Percentiles rank a stretch among this genome's conserved stretches.
phyloP scores from a whole-genome alignment of 2,113 vertebrate genomes.

The Aegithalos caudatus region DNA sequence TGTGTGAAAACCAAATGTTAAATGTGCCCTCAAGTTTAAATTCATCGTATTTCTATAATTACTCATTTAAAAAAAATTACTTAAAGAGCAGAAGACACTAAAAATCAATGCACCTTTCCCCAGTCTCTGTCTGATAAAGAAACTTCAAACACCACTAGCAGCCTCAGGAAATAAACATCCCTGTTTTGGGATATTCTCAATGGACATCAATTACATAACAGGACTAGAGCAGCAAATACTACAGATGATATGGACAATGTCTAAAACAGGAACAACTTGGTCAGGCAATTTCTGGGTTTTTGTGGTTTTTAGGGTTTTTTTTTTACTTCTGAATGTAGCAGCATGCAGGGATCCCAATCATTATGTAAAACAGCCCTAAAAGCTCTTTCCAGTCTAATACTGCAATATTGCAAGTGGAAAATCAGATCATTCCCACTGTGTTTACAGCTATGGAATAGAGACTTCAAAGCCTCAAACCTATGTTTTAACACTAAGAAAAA shows the following conservation, averaged over 20 bases:
- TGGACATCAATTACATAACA: background rate
- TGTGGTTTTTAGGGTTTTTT: too few relatives aligned
- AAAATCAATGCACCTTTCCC: constrained; percentile 28
- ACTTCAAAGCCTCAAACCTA: background rate
- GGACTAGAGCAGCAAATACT: background rate
- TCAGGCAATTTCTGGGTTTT: background rate
- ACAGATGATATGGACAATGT: background rate
- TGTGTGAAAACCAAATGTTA: background rate
- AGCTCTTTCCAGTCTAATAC: background rate
- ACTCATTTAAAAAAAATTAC: background rate
- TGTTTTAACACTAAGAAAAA: background rate
- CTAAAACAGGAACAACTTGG: background rate
- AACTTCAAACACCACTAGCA: background rate
- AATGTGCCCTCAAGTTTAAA: background rate
- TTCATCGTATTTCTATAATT: background rate
- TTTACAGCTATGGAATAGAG: background rate
- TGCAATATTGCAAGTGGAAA: background rate
- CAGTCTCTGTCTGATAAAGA: background rate
- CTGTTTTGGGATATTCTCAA: background rate
- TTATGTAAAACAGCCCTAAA: background rate
- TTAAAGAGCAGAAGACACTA: background rate
- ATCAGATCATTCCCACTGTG: background rate
- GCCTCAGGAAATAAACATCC: constrained; percentile 17
- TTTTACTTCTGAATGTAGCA: background rate
- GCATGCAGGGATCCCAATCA: background rate